Percentiles rank a stretch among this genome's conserved stretches.
Conservation (phyloP, 1,140 invertebrate genomes). For the Trigoniulus corallinus region DNA sequence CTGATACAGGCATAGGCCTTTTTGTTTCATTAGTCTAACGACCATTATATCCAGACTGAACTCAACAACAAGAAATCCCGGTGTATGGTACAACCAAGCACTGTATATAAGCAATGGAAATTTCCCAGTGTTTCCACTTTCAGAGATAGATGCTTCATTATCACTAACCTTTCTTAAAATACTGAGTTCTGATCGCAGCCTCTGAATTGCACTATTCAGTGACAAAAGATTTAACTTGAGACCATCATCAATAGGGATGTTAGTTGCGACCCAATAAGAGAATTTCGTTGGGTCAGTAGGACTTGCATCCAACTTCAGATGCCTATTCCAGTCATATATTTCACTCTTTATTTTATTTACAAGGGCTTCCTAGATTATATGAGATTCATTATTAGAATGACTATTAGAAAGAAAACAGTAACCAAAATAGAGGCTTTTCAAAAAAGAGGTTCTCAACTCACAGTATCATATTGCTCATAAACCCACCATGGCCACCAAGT, state of each 20-base stretch:
- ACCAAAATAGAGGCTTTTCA: no score
- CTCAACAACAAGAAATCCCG: no score
- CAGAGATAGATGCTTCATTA: no score
- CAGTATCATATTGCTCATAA: slow-evolving; percentile 47
- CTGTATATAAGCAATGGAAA: no score
- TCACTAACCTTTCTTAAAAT: slow-evolving; percentile 38
- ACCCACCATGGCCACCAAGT: slow-evolving; percentile 39
- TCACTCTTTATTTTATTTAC: slow-evolving; percentile 22
- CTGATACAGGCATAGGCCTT: no score
- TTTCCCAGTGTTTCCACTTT: no score
- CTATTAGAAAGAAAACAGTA: slow-evolving; percentile 3
- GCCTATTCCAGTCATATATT: slow-evolving; percentile 26
- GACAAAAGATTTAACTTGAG: slow-evolving; percentile 36
- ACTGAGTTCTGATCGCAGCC: slow-evolving; percentile 44
- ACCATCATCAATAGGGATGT: slow-evolving; percentile 44
- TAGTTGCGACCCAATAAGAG: slow-evolving; percentile 61
- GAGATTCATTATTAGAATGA: not conserved
- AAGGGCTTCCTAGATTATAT: slow-evolving; percentile 19
- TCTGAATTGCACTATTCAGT: slow-evolving; percentile 44
- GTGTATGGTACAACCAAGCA: no score
- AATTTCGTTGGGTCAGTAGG: slow-evolving; percentile 46
- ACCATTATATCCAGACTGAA: no score
- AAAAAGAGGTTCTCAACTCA: slow-evolving; percentile 17
- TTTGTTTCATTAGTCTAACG: no score
- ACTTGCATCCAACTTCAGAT: slow-evolving; percentile 19